Evolutionary conservation across 92 coral and sea anemone genomes (phyloP).

Genomic region (Siderastrea radians): DNA sequence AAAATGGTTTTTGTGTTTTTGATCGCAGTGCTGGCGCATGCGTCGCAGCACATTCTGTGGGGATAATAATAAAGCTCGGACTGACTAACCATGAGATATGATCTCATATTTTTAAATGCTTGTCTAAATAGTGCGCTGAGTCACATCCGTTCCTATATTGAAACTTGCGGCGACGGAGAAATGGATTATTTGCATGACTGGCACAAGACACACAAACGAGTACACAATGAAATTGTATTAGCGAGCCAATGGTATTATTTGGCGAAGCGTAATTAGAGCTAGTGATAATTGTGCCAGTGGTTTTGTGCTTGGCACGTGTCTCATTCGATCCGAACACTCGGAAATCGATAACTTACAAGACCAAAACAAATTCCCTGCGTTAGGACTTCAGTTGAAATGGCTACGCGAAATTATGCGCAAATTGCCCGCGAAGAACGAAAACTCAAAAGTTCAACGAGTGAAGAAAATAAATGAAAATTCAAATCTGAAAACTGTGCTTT

Average conservation of each 20-base stretch:
- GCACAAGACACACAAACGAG: constrained; percentile 61
- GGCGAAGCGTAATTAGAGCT: constrained; percentile 78
- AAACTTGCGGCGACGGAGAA: constrained; percentile 52
- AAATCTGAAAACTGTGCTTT: background rate
- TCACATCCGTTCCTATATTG: constrained; percentile 51
- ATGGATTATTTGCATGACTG: constrained; percentile 75
- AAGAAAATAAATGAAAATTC: constrained; percentile 4
- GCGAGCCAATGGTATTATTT: constrained; percentile 78
- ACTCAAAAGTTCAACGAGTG: background rate
- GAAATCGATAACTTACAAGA: constrained; percentile 61
- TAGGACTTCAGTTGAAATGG: constrained; percentile 19
- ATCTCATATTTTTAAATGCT: constrained; percentile 40
- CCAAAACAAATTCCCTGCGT: constrained; percentile 52
- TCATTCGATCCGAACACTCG: constrained; percentile 61
- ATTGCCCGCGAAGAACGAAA: constrained; percentile 14
- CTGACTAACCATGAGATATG: constrained; percentile 28
- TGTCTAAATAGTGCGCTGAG: constrained; percentile 47
- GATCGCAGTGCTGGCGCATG: constrained; percentile 21
- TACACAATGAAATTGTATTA: constrained; percentile 81
- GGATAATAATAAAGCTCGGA: constrained; percentile 25
- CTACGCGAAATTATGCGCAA: constrained; percentile 21
- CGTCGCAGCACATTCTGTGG: constrained; percentile 6
- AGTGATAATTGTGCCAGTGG: constrained; percentile 75
- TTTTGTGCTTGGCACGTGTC: constrained; percentile 83
- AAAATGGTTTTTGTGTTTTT: background rate